Conservation (phyloP, 2,113 vertebrate genomes). For the Falco punctatus region DNA sequence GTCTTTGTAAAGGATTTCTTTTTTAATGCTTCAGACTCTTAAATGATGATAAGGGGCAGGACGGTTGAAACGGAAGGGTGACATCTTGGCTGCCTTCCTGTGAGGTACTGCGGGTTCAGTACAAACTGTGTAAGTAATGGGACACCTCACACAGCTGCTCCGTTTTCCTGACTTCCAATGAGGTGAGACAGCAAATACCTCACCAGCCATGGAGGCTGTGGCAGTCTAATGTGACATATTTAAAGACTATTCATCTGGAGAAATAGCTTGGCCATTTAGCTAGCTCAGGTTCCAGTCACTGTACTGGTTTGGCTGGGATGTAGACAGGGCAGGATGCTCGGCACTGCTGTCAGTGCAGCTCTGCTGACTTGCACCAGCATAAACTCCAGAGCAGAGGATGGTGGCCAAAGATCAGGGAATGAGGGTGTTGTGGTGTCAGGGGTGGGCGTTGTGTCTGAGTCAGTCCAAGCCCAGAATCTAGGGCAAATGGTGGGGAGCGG, state of each 20-base stretch:
- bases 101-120: slow-evolving; percentile 2
- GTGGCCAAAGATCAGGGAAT: neutral
- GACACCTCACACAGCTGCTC: neutral
- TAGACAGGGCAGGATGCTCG: neutral
- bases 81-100: slow-evolving; percentile 16
- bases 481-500: neutral
- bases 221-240: neutral
- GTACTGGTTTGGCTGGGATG: neutral
- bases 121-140: slow-evolving; percentile 28
- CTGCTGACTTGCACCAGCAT: neutral
- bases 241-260: neutral
- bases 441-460: neutral
- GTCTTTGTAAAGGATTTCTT: neutral
- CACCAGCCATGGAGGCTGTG: neutral
- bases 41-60: neutral
- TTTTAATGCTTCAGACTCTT: neutral
- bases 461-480: neutral
- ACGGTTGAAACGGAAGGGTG: slow-evolving; percentile 5
- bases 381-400: neutral
- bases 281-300: neutral
- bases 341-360: neutral
- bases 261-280: neutral
- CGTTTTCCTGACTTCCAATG: slow-evolving; percentile 14
- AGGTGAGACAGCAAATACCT: slow-evolving; percentile 24
- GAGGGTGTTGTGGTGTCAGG: neutral